These are phyloP conservation scores for Neoitamus cyanurus DNA, from an alignment of 2,888 invertebrate species.

Conservation along the genomic window DNA sequence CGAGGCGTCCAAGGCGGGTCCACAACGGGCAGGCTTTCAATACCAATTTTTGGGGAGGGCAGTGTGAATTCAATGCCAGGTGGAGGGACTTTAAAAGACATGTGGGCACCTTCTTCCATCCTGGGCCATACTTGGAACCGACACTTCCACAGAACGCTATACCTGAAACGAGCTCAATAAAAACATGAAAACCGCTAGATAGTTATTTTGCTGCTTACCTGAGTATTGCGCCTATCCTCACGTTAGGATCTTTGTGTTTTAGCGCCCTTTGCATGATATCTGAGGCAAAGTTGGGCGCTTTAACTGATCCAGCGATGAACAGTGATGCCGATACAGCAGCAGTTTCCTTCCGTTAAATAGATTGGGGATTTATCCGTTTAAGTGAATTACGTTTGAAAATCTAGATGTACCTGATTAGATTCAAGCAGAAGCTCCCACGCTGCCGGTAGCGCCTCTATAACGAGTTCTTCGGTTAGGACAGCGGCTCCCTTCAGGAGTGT, in stretches of 20 bases:
- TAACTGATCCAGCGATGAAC: constrained; percentile 93
- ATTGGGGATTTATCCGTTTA: background rate
- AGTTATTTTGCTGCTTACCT: constrained; percentile 66
- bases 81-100: constrained; percentile 97
- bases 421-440: constrained; percentile 97
- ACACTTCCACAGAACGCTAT: constrained; percentile 95
- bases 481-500: constrained; percentile 90
- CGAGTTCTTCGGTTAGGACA: constrained; percentile 87
- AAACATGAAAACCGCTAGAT: background rate
- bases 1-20: constrained; percentile 99
- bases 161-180: constrained; percentile 67
- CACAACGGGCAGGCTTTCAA: constrained; percentile 92
- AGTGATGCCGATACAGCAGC: constrained; percentile 87
- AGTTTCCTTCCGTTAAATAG: constrained; percentile 73
- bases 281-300: constrained; percentile 88
- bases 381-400: no score
- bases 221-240: constrained; percentile 85
- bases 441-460: constrained; percentile 87
- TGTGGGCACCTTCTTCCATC: constrained; percentile 97
- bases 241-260: constrained; percentile 83
- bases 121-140: constrained; percentile 99
- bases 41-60: constrained; percentile 98
- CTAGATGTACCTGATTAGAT: constrained; percentile 70
- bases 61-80: constrained; percentile 99
- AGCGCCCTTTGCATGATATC: constrained; percentile 90